A percentile compares a stretch with the other conserved stretches of the same genome.
Conservation (phyloP, 1,140 invertebrate genomes). For the Drosophila lowei region DNA sequence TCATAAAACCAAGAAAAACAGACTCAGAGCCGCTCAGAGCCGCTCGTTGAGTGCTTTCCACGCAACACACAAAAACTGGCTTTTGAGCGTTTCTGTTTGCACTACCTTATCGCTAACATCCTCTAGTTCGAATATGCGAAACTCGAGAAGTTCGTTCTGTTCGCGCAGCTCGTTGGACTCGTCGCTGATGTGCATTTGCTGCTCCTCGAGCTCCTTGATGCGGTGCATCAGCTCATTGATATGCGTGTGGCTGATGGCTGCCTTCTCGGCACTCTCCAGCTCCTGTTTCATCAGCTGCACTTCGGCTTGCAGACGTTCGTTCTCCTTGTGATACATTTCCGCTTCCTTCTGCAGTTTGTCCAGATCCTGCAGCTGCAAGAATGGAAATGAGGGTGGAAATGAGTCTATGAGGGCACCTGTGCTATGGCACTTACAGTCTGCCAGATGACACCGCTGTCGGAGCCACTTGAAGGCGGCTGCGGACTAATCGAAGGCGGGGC, state of each 20-base stretch:
- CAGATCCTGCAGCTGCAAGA: conserved; percentile 73
- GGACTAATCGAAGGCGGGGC: conserved; percentile 82
- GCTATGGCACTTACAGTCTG: conserved; percentile 72
- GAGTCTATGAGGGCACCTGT: too few relatives aligned
- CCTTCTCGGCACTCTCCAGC: conserved; percentile 68
- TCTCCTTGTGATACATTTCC: conserved; percentile 78
- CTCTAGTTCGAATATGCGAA: conserved; percentile 84
- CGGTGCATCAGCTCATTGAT: conserved; percentile 72
- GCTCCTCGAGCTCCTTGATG: conserved; percentile 77
- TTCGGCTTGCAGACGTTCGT: conserved; percentile 67
- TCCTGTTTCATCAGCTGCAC: conserved; percentile 79
- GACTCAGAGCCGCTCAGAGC: conserved; percentile 22
- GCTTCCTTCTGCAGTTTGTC: conserved; percentile 81
- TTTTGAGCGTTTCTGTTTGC: conserved; percentile 52
- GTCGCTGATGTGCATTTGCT: conserved; percentile 79
- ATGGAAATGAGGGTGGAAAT: background rate
- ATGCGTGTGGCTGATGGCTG: conserved; percentile 56
- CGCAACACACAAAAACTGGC: conserved; percentile 25
- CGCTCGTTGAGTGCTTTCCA: conserved; percentile 36
- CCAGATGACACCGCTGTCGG: conserved; percentile 80
- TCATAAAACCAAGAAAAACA: conserved; percentile 51
- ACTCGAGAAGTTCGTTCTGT: conserved; percentile 85
- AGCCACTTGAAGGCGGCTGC: conserved; percentile 75
- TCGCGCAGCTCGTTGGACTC: conserved; percentile 84
- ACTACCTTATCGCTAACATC: conserved; percentile 83